Conservation (phyloP, 2,113 vertebrate species). For the Blennius ocellaris region DNA sequence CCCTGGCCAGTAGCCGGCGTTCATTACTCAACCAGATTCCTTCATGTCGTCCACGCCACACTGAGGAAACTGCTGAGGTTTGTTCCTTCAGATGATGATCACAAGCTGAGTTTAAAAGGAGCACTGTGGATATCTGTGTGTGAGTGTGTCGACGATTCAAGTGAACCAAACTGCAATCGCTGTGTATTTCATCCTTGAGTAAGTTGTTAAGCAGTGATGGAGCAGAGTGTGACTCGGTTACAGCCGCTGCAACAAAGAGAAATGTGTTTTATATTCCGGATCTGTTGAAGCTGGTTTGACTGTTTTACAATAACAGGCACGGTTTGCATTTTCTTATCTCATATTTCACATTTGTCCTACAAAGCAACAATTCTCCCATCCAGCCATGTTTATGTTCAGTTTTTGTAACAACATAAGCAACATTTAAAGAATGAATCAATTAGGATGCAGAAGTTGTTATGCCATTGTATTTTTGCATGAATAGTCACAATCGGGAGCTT, state of each 20-base stretch:
- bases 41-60: conserved; percentile 17
- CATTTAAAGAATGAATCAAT: too few species aligned
- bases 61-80: conserved; percentile 10
- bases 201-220: background rate
- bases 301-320: background rate
- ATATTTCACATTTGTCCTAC: background rate
- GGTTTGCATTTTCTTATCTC: background rate
- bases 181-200: conserved; percentile 5
- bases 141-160: background rate
- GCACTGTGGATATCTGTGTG: conserved; percentile 10
- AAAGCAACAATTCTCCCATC: conserved; percentile 2
- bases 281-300: conserved; percentile 1
- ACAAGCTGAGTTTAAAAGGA: conserved; percentile 25
- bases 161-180: background rate
- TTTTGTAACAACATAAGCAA: too few species aligned
- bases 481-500: too few species aligned
- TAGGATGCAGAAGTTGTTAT: too few species aligned
- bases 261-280: conserved; percentile 4
- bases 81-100: conserved; percentile 28
- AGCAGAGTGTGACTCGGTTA: conserved; percentile 11
- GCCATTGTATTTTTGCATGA: too few species aligned
- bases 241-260: background rate
- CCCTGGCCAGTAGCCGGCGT: conserved; percentile 23
- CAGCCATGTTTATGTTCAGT: background rate
- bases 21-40: conserved; percentile 56